Evolutionary conservation across 2,113 vertebrate genomes (phyloP).

Genomic region (Anolis sagrei): DNA sequence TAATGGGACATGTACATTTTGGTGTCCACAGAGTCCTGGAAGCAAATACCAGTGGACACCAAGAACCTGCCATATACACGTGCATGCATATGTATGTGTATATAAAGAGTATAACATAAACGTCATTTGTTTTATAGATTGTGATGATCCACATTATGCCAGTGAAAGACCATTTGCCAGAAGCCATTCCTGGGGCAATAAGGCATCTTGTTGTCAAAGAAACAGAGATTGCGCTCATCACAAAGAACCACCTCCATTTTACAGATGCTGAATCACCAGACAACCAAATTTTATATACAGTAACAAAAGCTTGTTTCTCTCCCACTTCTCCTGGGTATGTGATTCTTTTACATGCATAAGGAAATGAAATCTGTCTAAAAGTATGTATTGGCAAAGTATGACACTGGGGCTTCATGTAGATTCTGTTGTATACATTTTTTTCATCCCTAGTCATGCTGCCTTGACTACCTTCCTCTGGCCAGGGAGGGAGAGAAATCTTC

Average conservation of each 20-base stretch:
- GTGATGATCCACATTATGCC: slow-evolving; percentile 74
- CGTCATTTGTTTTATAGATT: slow-evolving; percentile 60
- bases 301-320: slow-evolving; percentile 80
- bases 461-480: too few species aligned
- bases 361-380: not conserved
- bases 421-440: too few species aligned
- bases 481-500: too few species aligned
- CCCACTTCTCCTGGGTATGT: slow-evolving; percentile 38
- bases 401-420: too few species aligned
- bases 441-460: too few species aligned
- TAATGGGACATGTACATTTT: too few species aligned
- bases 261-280: slow-evolving; percentile 76
- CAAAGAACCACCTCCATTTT: slow-evolving; percentile 77
- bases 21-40: too few species aligned
- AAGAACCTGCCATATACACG: too few species aligned
- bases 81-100: too few species aligned
- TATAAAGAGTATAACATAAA: too few species aligned
- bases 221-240: slow-evolving; percentile 77
- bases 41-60: too few species aligned
- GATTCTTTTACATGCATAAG: not conserved
- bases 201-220: slow-evolving; percentile 78
- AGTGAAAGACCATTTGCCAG: slow-evolving; percentile 81
- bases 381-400: too few species aligned
- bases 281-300: slow-evolving; percentile 74
- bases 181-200: slow-evolving; percentile 69